Evolutionary conservation across 2,888 invertebrate species (phyloP).

Genomic region (Drosophila macrothrix): DNA sequence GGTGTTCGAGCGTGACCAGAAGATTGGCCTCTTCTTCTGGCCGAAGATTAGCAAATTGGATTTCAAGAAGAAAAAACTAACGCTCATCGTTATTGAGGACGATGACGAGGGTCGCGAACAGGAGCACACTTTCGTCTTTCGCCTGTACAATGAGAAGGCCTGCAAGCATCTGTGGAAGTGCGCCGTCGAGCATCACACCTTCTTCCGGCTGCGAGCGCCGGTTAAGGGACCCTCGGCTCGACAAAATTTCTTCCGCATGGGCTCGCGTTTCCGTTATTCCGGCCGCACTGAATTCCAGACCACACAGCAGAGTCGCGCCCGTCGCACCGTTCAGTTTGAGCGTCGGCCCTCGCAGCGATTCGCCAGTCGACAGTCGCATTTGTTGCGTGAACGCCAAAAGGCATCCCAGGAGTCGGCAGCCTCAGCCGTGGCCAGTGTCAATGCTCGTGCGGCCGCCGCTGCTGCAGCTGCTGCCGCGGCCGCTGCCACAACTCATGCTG

Average conservation of each 20-base stretch:
- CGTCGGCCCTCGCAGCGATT: constrained; percentile 98
- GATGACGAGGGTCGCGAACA: constrained; percentile 98
- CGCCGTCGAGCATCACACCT: constrained; percentile 99
- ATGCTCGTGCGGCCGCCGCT: constrained; percentile 80
- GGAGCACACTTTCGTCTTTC: constrained; percentile 99
- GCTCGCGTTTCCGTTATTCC: constrained; percentile 95
- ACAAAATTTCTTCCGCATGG: constrained; percentile 99
- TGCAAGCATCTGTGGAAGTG: constrained; percentile 99
- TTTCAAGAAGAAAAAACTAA: constrained; percentile 98
- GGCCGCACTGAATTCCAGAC: constrained; percentile 99
- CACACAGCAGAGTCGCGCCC: constrained; percentile 94
- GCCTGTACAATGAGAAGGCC: constrained; percentile 97
- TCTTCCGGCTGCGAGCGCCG: constrained; percentile 96
- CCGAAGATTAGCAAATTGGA: constrained; percentile 99
- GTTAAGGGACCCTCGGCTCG: constrained; percentile 94
- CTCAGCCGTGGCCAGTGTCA: constrained; percentile 77
- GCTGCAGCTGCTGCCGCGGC: constrained; percentile 67
- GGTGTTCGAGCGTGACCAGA: constrained; percentile 97
- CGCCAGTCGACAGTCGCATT: constrained; percentile 96
- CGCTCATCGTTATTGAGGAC: constrained; percentile 98
- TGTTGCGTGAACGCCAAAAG: constrained; percentile 91
- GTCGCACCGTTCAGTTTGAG: constrained; percentile 98
- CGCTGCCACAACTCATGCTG: constrained; percentile 48
- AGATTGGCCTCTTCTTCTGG: constrained; percentile 99
- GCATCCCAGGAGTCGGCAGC: constrained; percentile 82